Evolutionary conservation across 2,888 invertebrate genomes (phyloP), one percentile per base, ranked within the genome.

Genomic region (Cosmopolites sordidus): DNA sequence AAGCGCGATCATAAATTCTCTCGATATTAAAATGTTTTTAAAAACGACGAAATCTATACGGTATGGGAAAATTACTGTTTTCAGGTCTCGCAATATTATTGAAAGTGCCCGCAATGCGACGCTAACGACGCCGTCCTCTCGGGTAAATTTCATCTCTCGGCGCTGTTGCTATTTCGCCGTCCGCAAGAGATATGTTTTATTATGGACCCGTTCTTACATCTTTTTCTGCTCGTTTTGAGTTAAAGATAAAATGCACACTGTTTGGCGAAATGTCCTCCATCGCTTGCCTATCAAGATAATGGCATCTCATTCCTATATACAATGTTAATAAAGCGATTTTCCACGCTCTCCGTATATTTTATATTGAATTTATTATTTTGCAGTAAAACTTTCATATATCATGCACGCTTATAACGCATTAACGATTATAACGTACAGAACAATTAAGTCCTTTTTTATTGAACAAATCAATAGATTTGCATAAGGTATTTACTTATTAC

Each of bases 31-130:
- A 50, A 44, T 40, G 44, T 38, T 44, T 44, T 40, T 17, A 50
- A 48, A 47, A 50, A 47, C 22, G 43, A 47, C 33, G 54, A 33
- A 50, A 54, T 51, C 50, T 50, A 54, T 50, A 47, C 43, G 43
- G 16, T 33, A 41, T 27, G 33, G 18, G 47, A 54, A 50, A 54
- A 50, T 50, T 37, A 54, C 43, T 50, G 50, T 46, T 46, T 50
- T 46, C 50, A 14, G 47, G 16, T 22, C 16, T 9, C 30, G 43
- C 33, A 46, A 50, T 50, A 47, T 38, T 54, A 54, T 39, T 46
- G 46, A 46, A 44, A 41, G 29, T 17, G 46, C 11, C 51, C 45
- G 46, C 51, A 45, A 33, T 50, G 50, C 50, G 50, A 50, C 48
- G 44, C 50, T 38, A 44, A 45, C 46, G 37, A 30, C 39, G 47